These are phyloP conservation scores for Tribolium castaneum DNA, from an alignment of 1,140 invertebrate genomes.

Conservation along the genomic window DNA sequence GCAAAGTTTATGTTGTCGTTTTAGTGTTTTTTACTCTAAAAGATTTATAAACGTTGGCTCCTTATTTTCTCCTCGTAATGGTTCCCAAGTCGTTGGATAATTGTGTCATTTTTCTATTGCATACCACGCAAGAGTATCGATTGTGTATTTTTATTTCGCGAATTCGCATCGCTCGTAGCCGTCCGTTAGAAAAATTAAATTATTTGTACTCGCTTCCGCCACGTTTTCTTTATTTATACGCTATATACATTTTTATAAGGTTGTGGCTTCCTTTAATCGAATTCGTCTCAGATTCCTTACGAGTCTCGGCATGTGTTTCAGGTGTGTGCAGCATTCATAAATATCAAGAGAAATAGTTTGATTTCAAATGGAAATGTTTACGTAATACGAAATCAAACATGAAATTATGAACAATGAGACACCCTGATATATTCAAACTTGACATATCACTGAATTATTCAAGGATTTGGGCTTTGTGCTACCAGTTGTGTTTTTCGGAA, in stretches of 20 bases:
- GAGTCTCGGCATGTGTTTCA: neutral
- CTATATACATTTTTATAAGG: slow-evolving; percentile 28
- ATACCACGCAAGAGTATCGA: neutral
- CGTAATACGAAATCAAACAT: neutral
- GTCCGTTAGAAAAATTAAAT: neutral
- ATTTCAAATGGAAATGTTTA: slow-evolving; percentile 4
- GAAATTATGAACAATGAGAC: neutral
- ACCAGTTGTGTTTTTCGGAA: neutral
- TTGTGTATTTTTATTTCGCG: neutral
- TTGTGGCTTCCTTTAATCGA: slow-evolving; percentile 18
- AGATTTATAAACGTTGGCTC: neutral
- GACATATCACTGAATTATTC: no score
- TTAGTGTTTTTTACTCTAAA: neutral
- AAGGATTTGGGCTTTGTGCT: no score
- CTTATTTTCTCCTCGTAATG: neutral
- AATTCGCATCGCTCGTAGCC: no score
- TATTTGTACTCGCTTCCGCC: neutral
- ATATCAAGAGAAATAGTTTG: slow-evolving; percentile 14
- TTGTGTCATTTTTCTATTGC: neutral
- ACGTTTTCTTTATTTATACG: slow-evolving; percentile 23
- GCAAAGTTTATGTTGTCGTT: neutral
- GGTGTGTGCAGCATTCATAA: slow-evolving; percentile 25
- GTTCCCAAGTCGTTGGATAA: neutral
- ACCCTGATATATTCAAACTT: neutral
- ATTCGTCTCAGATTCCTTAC: slow-evolving; percentile 1